Percentiles rank a stretch among this genome's conserved stretches.
Evolutionary conservation across 2,888 invertebrate genomes (phyloP).

Genomic region (Callinectes sapidus): DNA sequence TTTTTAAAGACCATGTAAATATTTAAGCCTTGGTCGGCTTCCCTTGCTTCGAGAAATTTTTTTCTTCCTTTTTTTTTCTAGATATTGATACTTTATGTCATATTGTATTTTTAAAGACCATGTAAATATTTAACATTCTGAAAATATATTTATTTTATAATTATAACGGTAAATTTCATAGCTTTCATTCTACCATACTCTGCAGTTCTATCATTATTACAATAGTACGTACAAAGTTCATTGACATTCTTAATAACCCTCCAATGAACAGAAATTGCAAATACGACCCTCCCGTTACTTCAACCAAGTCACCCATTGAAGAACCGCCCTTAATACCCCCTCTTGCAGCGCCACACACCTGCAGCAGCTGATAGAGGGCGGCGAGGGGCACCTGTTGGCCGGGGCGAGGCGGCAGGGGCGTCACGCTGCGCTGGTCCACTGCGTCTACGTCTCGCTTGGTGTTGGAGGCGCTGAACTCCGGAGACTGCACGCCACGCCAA

Average conservation of each 20-base stretch:
- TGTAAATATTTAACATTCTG: not conserved
- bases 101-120: not conserved
- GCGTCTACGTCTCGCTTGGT: constrained; percentile 24
- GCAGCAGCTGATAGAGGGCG: constrained; percentile 68
- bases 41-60: not conserved
- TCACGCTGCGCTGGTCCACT: constrained; percentile 42
- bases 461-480: constrained; percentile 56
- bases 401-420: not conserved
- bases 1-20: not conserved
- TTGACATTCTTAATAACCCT: not conserved
- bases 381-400: constrained; percentile 59
- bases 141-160: not conserved
- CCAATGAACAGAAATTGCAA: too few species aligned
- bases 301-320: not conserved
- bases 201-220: not conserved
- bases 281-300: too few species aligned
- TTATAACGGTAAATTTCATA: too few species aligned
- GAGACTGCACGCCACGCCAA: constrained; percentile 60
- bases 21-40: not conserved
- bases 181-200: not conserved
- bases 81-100: not conserved
- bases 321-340: not conserved
- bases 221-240: not conserved
- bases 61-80: too few species aligned
- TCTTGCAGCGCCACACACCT: constrained; percentile 42